Percentiles rank a stretch among this genome's conserved stretches.
Evolutionary conservation across 2,797 vertebrate genomes (phyloP).

Genomic region (Sebastes matsubarae): DNA sequence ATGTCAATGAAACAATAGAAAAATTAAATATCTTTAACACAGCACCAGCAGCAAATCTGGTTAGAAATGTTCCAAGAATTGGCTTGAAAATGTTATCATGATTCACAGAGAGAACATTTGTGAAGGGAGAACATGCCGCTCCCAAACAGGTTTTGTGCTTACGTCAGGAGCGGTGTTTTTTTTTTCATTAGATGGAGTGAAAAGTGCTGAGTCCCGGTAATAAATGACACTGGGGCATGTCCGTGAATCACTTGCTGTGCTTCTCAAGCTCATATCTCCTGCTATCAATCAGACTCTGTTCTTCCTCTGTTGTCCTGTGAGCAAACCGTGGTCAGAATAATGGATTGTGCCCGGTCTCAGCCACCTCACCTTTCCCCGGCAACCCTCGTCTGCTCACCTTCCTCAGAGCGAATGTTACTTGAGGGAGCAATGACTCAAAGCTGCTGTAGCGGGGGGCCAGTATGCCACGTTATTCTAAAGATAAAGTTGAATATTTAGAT

Average conservation of each 20-base stretch:
- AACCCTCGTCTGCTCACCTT: slow-evolving; percentile 1
- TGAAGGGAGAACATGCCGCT: not conserved
- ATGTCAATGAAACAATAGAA: not conserved
- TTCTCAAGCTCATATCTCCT: slow-evolving; percentile 46
- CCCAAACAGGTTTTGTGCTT: slow-evolving; percentile 2
- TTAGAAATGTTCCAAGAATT: not conserved
- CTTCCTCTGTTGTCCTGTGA: slow-evolving; percentile 43
- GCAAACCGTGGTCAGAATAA: slow-evolving; percentile 31
- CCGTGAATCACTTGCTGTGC: slow-evolving; percentile 59
- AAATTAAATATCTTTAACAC: not conserved
- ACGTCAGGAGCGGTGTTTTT: not conserved
- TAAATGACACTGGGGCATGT: slow-evolving; percentile 39
- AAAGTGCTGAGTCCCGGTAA: slow-evolving; percentile 39
- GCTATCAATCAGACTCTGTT: slow-evolving; percentile 48
- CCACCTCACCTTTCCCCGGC: slow-evolving; percentile 44
- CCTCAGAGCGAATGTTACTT: not conserved
- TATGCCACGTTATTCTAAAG: not conserved
- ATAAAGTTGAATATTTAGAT: not conserved
- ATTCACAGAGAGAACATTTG: slow-evolving; percentile 10
- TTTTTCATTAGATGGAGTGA: slow-evolving; percentile 50
- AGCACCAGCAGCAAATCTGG: not conserved
- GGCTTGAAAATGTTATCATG: slow-evolving; percentile 9
- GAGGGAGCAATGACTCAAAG: slow-evolving; percentile 25
- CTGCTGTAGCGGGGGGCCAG: not conserved
- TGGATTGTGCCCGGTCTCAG: slow-evolving; percentile 24